Conservation (phyloP, 2,113 vertebrate genomes). For the Alaudala cheleensis region DNA sequence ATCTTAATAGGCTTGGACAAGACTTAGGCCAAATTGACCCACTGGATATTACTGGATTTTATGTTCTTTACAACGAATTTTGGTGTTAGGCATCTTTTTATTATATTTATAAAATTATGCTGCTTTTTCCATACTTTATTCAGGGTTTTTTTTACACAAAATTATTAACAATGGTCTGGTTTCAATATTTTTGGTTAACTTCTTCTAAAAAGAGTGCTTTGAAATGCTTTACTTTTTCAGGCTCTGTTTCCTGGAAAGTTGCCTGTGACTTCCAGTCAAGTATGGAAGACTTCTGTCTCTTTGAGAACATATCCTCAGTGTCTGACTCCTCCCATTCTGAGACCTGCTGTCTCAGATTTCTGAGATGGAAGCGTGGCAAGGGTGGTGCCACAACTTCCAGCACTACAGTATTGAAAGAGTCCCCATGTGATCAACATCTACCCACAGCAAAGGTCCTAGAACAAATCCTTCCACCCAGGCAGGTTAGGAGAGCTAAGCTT, state of each 20-base stretch:
- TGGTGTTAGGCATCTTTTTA: background rate
- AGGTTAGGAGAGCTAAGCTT: background rate
- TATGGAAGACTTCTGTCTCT: background rate
- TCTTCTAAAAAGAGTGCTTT: background rate
- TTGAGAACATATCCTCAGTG: background rate
- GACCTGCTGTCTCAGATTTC: background rate
- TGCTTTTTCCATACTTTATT: background rate
- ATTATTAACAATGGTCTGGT: background rate
- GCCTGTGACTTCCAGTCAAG: background rate
- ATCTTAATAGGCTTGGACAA: background rate
- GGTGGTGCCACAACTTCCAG: background rate
- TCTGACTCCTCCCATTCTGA: background rate
- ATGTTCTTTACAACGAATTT: background rate
- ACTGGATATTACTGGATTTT: background rate
- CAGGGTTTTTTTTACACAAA: background rate
- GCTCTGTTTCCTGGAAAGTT: background rate
- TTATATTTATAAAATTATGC: background rate
- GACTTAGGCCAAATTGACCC: background rate
- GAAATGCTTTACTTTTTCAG: background rate
- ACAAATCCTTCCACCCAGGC: background rate
- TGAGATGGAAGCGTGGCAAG: background rate
- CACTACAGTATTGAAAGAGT: background rate
- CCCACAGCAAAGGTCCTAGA: background rate
- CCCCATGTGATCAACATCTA: fast-evolving
- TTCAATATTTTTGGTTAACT: background rate